Evolutionary conservation across 2,113 vertebrate species (phyloP).

Genomic region (Leuciscus idus): DNA sequence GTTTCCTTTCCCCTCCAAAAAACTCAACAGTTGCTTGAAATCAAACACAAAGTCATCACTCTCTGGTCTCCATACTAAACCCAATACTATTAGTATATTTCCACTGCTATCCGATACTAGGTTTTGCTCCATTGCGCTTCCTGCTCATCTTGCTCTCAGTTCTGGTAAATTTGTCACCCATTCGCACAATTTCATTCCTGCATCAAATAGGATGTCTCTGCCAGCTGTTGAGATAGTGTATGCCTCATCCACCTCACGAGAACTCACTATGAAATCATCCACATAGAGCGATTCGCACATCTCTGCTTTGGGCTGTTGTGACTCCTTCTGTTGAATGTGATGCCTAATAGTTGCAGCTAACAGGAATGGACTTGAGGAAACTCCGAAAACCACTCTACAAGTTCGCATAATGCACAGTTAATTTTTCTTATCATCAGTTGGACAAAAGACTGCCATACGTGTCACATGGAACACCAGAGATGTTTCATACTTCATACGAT

Average conservation of each 20-base stretch:
- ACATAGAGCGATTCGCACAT: not conserved
- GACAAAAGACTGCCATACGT: too few relatives aligned
- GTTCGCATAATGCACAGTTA: not conserved
- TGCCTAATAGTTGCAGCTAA: not conserved
- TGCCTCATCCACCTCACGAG: not conserved
- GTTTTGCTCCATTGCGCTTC: not conserved
- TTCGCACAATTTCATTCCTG: not conserved
- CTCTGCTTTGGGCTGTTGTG: not conserved
- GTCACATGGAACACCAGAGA: too few relatives aligned
- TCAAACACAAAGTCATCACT: not conserved
- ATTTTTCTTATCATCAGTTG: too few relatives aligned
- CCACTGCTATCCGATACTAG: not conserved
- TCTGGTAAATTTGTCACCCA: not conserved
- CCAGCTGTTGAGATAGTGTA: not conserved
- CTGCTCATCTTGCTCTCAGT: not conserved
- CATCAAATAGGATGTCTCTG: not conserved
- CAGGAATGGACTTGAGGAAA: not conserved
- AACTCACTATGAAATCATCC: not conserved
- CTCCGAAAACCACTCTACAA: not conserved
- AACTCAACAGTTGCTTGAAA: not conserved
- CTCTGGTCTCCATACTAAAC: not conserved
- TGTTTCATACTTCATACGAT: too few relatives aligned
- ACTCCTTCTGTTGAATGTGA: not conserved
- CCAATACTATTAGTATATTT: not conserved
- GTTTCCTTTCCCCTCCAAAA: not conserved